Evolutionary conservation across 1,140 invertebrate species (phyloP), one percentile per base, ranked within the genome.

Genomic region (Vanessa atalanta): DNA sequence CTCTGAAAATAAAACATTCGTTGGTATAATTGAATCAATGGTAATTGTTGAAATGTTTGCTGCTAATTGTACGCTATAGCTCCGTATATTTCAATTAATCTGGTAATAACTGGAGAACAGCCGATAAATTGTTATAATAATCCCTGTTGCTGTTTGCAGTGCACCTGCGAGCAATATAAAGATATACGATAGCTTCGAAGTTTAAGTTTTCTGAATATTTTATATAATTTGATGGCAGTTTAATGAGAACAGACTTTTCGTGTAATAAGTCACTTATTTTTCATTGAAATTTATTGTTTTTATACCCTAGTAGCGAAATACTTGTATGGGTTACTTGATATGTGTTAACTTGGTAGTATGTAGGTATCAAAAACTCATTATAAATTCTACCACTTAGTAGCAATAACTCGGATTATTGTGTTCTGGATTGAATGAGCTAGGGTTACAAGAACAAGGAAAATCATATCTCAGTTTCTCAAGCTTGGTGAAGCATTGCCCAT

Each of bases 81-180:
- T 71, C 70, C 71, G 73, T 79, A 79, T 79, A 79, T 79, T 79
- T 76, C 78, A 76, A 79, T 79, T 76, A 79, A 75, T 73, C 72
- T 60, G 78, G 60, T 76, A 79, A 76, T 76, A 76, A 76, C 78
- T 67, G 75, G 75, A 64, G 60, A 69, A 68, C 67, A 61, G 47
- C 31, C 50, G 61, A 75, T 75, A 75, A 66, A 66, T 75, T 75
- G 47, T 23, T 55, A 57, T 67, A 67, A 48, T 75, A 75, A 75
- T 75, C 67, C 73, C 31, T 70, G 73, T 65, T 70, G 60, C 73
- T 66, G 67, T 75, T 70, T 61, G n/a, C 43, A 37, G 8, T 75
- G 73, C 73, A 75, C 63, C 67, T 75, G 73, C 48, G 65, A 65
- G 31, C 14, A 7, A 15, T 37, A 37, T 48, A 48, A 50, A n/a